Conservation (phyloP, 2,797 vertebrate species). For the Propithecus perrieri region DNA sequence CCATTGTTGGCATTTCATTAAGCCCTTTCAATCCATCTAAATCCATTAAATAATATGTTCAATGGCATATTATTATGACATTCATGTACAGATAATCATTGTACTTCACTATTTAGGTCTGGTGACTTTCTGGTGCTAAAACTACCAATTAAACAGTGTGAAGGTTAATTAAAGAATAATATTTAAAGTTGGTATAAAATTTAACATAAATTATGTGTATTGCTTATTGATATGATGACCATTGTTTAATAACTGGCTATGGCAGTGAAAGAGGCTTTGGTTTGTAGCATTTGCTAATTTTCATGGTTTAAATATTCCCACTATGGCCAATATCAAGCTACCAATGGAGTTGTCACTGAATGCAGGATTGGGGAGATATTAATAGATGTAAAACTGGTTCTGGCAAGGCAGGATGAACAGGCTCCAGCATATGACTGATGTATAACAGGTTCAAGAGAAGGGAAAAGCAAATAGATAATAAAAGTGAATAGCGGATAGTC, state of each 20-base stretch:
- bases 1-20: slow-evolving; percentile 61
- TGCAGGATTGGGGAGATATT: background rate
- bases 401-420: background rate
- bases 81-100: background rate
- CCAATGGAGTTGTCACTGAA: background rate
- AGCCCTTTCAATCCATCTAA: slow-evolving; percentile 20
- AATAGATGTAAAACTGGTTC: background rate
- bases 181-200: background rate
- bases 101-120: background rate
- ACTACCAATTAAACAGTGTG: background rate
- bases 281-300: background rate
- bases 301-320: background rate
- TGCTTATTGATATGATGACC: background rate
- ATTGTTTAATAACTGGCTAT: background rate
- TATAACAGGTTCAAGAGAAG: background rate
- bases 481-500: background rate
- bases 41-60: slow-evolving; percentile 59
- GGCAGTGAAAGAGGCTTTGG: background rate
- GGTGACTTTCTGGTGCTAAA: background rate
- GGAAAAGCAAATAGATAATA: background rate
- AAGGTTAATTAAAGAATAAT: background rate
- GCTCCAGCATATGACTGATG: background rate
- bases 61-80: slow-evolving; percentile 47
- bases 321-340: background rate
- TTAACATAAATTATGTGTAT: background rate